Evolutionary conservation across 2,888 invertebrate species (phyloP), one percentile per base, ranked within the genome.

Genomic region (Lithophane semibrunnea): DNA sequence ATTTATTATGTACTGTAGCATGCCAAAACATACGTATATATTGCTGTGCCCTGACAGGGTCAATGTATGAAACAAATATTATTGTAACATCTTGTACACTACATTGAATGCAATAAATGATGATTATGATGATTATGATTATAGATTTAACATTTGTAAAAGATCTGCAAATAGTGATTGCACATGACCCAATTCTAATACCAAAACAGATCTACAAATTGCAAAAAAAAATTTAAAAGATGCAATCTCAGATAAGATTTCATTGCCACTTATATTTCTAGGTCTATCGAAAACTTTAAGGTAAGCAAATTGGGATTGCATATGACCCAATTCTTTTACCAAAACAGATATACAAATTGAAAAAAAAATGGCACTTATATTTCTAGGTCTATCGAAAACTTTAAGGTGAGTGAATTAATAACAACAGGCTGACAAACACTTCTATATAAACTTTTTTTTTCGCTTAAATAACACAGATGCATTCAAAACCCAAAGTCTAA

Each of bases 311-410:
- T 37, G 37, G 37, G 37, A 37, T 37, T 60, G 29, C 5, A 16
- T 10, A 42, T 13, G 60, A 60, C 60, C 49, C 5, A 24, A 74
- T 44, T 49, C 13, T 3, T 21, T 52, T n/a, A 9, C 9, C n/a
- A 29, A 63, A 54, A 47, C 24, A 56, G 44, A 64, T 8, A 21
- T 37, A 44, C 16, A 29, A 47, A 3, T 47, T 13, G 13, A 13
- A 56, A 68, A 68, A 37, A 37, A 37, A 76, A 78, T 77, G 47
- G 37, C 47, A 47, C 12, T 13, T 42, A 9, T 9, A 9, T 44
- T 42, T 18, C n/a, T 24, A 47, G n/a, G 8, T 24, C 21, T 42
- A 60, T 49, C 13, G 8, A 74, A 18, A 52, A 60, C 29, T 58
- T 42, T 37, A 5, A 37, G 16, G 3, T 47, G 7, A n/a, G 3